These are phyloP conservation scores for Cyclargus thomasi DNA, from an alignment of 1,140 invertebrate genomes.

Conservation along the genomic window DNA sequence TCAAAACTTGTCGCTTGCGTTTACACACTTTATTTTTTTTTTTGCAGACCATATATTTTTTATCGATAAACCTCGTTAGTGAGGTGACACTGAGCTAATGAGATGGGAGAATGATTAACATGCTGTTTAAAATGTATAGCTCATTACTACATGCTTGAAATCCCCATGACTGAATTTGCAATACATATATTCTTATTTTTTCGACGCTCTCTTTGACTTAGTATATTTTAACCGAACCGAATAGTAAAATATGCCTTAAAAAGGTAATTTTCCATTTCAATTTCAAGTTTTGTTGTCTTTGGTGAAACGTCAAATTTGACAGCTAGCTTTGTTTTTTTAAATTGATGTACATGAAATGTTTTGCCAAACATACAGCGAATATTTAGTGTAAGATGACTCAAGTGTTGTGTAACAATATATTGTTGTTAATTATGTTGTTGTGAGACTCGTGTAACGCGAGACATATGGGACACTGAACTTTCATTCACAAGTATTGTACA, in stretches of 20 bases:
- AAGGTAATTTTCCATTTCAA: no score
- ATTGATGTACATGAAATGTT: no score
- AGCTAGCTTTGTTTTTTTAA: background rate
- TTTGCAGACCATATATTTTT: background rate
- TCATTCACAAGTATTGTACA: background rate
- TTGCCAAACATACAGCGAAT: no score
- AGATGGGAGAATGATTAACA: background rate
- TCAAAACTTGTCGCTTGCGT: no score
- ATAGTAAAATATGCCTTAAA: no score
- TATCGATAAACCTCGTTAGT: constrained; percentile 7
- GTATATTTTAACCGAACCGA: no score
- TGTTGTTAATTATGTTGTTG: background rate
- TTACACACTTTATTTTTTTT: no score
- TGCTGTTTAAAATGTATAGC: background rate
- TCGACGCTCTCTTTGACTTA: no score
- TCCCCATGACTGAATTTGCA: background rate
- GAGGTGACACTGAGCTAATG: background rate
- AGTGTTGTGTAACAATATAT: background rate
- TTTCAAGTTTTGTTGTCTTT: background rate
- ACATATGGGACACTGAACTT: background rate
- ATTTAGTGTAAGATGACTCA: background rate
- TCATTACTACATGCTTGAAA: background rate
- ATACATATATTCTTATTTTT: background rate
- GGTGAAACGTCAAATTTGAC: background rate
- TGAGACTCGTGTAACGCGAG: background rate